Evolutionary conservation across 2,888 invertebrate species (phyloP).

Genomic region (Drosophila austrosaltans): DNA sequence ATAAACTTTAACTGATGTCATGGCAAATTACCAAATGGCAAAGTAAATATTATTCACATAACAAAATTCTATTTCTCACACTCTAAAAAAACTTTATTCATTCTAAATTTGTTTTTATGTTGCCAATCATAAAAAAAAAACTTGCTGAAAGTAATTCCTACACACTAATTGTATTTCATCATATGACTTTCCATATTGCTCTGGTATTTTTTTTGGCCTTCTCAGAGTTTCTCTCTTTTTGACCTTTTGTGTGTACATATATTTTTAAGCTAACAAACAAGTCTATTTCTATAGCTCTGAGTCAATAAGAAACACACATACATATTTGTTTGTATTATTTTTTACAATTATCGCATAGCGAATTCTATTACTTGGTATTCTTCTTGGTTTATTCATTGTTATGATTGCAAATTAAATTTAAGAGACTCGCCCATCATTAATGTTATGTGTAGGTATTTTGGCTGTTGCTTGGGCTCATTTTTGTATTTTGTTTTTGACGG

Average conservation of each 20-base stretch:
- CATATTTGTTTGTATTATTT: slow-evolving; percentile 1
- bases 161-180: background rate
- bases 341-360: background rate
- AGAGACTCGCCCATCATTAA: slow-evolving; percentile 11
- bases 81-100: too few species aligned
- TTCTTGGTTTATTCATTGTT: background rate
- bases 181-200: background rate
- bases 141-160: too few species aligned
- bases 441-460: slow-evolving; percentile 11
- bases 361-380: background rate
- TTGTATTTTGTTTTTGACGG: slow-evolving; percentile 13
- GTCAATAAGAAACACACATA: background rate
- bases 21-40: too few species aligned
- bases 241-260: background rate
- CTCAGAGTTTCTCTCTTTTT: background rate
- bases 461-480: background rate
- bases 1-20: too few species aligned
- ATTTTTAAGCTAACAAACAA: slow-evolving; percentile 2
- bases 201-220: background rate
- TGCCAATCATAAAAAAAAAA: too few species aligned
- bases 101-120: too few species aligned
- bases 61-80: too few species aligned
- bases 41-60: too few species aligned
- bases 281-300: background rate
- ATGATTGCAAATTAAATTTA: slow-evolving; percentile 17